These are phyloP conservation scores for Diorhabda sublineata DNA, from an alignment of 1,140 invertebrate species.

Conservation along the genomic window DNA sequence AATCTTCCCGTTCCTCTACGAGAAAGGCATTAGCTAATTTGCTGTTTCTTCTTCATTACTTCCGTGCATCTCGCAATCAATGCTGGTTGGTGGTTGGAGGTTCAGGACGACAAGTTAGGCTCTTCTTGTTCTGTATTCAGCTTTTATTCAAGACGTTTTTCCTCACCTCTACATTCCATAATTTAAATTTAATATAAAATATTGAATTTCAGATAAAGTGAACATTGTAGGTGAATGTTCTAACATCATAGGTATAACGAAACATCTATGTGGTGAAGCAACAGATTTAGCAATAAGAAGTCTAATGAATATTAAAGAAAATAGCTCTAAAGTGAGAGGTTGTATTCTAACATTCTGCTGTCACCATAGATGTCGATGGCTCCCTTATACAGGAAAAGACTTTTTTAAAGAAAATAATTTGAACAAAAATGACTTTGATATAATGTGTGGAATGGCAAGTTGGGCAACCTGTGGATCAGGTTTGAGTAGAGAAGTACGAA, in stretches of 20 bases:
- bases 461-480: slow-evolving; percentile 79
- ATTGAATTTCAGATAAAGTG: slow-evolving; percentile 52
- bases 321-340: slow-evolving; percentile 52
- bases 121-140: too few relatives aligned
- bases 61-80: too few relatives aligned
- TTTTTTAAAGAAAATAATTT: slow-evolving; percentile 59
- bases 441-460: slow-evolving; percentile 73
- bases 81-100: too few relatives aligned
- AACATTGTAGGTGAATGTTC: slow-evolving; percentile 49
- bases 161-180: too few relatives aligned
- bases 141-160: too few relatives aligned
- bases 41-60: too few relatives aligned
- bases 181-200: too few relatives aligned
- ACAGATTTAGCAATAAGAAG: slow-evolving; percentile 71
- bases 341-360: slow-evolving; percentile 79
- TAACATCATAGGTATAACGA: slow-evolving; percentile 68
- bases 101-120: too few relatives aligned
- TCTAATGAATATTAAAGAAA: slow-evolving; percentile 48
- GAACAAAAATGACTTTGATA: slow-evolving; percentile 61
- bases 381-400: slow-evolving; percentile 62
- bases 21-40: too few relatives aligned
- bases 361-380: slow-evolving; percentile 76
- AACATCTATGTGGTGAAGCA: slow-evolving; percentile 82
- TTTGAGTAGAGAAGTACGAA: slow-evolving; percentile 47
- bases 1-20: too few relatives aligned